Evolutionary conservation across 2,113 vertebrate genomes (phyloP), one percentile per base, ranked within the genome.

Genomic region (Podarcis raffonei): DNA sequence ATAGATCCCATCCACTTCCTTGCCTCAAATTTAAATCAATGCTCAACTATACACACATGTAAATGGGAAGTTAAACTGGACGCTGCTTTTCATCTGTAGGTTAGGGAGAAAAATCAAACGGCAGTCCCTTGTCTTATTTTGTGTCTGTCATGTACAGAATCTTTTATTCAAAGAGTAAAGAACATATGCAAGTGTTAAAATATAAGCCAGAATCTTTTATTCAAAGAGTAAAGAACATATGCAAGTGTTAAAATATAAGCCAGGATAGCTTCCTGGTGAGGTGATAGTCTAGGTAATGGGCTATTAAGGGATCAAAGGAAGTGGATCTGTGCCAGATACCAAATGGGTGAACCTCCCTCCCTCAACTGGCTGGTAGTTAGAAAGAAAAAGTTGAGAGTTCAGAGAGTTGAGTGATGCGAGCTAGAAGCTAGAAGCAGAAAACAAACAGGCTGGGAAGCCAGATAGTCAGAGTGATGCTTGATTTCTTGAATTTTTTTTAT

Each of bases 11-110:
- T 39, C 74, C 35, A 6, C 59, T 48, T 27, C 27, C 76, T 42
- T 25, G 27, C 5, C 48, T n/a, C 77, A 79, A 30, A 53, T 79
- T 79, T 79, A 79, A 79, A 79, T 42, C 66, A 94, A 84, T 78
- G 59, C 85, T 90, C 25, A 82, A 91, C n/a, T 11, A 90, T 87
- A 84, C 89, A 90, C 81, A n/a, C 3, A 92, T 82, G 7, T 0
- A 80, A 69, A 23, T 71, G 75, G 15, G 71, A 75, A 3, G 39
- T 87, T 68, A 69, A 87, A 81, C 0, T 72, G 25, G 68, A 13
- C 32, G 5, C 71, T 93, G 53, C 27, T 23, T 6, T 71, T 4
- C 22, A 53, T 53, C 48, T 53, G 15, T 39, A 18, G 4, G 30
- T 13, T 72, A 13, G 12, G 69, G 11, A 20, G n/a, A 72, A 13